Percentiles rank a stretch among this genome's conserved stretches.
Conservation (phyloP, 2,888 invertebrate genomes). For the Idaea straminata region DNA sequence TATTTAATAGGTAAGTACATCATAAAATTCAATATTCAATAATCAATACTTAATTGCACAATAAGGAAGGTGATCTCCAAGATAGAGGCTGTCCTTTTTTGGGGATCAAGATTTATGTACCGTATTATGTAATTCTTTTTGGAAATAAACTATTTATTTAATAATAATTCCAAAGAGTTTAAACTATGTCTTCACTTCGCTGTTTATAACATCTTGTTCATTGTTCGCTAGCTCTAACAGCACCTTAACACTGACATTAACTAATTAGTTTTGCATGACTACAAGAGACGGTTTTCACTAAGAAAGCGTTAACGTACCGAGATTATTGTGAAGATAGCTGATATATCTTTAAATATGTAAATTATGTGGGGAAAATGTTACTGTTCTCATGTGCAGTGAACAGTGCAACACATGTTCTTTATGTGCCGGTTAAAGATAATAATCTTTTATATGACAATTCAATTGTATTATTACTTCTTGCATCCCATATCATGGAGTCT, state of each 20-base stretch:
- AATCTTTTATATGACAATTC: not conserved
- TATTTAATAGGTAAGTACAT: too few species aligned
- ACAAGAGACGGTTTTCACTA: slow-evolving; percentile 51
- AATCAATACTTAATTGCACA: too few species aligned
- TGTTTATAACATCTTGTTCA: slow-evolving; percentile 15
- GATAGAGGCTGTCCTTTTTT: too few species aligned
- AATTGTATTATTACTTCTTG: not conserved
- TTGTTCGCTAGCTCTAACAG: slow-evolving; percentile 8
- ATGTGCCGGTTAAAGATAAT: not conserved
- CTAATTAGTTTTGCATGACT: slow-evolving; percentile 73
- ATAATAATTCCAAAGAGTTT: not conserved
- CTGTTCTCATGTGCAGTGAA: slow-evolving; percentile 1
- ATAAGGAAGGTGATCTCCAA: too few species aligned
- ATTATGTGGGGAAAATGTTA: not conserved
- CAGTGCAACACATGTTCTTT: not conserved
- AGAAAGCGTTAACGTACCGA: slow-evolving; percentile 52
- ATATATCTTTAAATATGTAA: not conserved
- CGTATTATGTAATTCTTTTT: too few species aligned
- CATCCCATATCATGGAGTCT: too few species aligned
- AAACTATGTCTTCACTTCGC: not conserved
- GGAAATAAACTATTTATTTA: too few species aligned
- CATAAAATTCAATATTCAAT: too few species aligned
- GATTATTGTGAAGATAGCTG: slow-evolving; percentile 8
- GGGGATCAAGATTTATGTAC: too few species aligned
- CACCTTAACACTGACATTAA: slow-evolving; percentile 5